Conservation (phyloP, 2,113 vertebrate species). For the Sinocyclocheilus rhinocerous region DNA sequence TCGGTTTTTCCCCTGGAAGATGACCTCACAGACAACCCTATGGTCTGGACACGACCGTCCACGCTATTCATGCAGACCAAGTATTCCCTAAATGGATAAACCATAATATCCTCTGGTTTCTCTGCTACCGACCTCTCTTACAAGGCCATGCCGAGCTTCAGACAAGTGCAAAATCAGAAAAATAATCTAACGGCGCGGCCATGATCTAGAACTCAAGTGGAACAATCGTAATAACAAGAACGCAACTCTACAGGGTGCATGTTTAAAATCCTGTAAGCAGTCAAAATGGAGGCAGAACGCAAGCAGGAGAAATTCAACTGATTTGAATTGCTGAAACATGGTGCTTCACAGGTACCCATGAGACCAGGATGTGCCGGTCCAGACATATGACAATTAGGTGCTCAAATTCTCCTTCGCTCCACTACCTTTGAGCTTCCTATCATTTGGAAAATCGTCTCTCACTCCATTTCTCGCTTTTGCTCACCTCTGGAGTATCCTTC, state of each 20-base stretch:
- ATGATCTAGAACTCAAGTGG: too few relatives aligned
- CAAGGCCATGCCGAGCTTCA: neutral
- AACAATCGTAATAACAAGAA: constrained; percentile 18
- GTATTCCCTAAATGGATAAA: constrained; percentile 54
- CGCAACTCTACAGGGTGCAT: neutral
- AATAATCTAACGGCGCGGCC: neutral
- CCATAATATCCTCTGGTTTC: constrained; percentile 40
- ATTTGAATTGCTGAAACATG: neutral
- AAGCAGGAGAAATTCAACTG: neutral
- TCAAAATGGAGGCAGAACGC: neutral
- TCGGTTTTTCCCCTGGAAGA: constrained; percentile 31
- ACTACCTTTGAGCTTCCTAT: constrained; percentile 4
- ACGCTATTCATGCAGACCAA: constrained; percentile 46
- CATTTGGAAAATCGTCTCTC: constrained; percentile 1
- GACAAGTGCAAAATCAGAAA: constrained; percentile 26
- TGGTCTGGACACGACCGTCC: constrained; percentile 18
- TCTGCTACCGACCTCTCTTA: constrained; percentile 24
- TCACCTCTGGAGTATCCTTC: constrained; percentile 93
- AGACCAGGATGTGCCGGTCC: neutral
- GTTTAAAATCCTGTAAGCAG: neutral
- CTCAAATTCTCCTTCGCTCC: constrained; percentile 10
- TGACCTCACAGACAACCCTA: constrained; percentile 43
- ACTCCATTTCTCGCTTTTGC: constrained; percentile 45
- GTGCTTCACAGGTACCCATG: constrained; percentile 24
- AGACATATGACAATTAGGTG: constrained; percentile 8